Conservation (phyloP, 1,140 invertebrate genomes). For the Drosophila albomicans region DNA sequence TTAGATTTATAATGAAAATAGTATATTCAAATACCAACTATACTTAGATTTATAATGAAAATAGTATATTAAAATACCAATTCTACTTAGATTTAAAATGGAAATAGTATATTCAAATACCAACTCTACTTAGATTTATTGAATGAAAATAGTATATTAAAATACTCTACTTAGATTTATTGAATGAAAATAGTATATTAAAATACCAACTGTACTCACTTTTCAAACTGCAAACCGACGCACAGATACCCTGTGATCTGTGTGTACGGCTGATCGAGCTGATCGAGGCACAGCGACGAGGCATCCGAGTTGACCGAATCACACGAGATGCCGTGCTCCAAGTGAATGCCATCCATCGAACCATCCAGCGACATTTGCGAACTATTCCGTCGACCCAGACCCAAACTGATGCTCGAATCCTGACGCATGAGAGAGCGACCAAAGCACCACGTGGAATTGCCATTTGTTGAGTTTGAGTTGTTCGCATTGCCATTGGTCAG, state of each 20-base stretch:
- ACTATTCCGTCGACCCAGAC: slow-evolving; percentile 74
- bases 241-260: slow-evolving; percentile 91
- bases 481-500: slow-evolving; percentile 47
- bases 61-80: too few species aligned
- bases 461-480: slow-evolving; percentile 37
- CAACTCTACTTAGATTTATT: too few species aligned
- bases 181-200: too few species aligned
- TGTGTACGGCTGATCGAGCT: slow-evolving; percentile 88
- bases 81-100: too few species aligned
- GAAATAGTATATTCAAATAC: too few species aligned
- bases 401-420: slow-evolving; percentile 71
- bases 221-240: slow-evolving; percentile 92
- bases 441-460: slow-evolving; percentile 77
- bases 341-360: slow-evolving; percentile 62
- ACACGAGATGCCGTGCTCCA: slow-evolving; percentile 90
- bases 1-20: too few species aligned
- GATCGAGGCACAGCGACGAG: slow-evolving; percentile 90
- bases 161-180: too few species aligned
- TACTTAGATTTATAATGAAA: too few species aligned
- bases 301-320: slow-evolving; percentile 92
- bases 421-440: slow-evolving; percentile 73
- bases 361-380: slow-evolving; percentile 74
- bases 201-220: slow-evolving; percentile 84
- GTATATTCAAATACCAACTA: too few species aligned
- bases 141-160: too few species aligned